Base-by-base conservation (phyloP, 1,140 invertebrate genomes). In the Idris sp. region DNA sequence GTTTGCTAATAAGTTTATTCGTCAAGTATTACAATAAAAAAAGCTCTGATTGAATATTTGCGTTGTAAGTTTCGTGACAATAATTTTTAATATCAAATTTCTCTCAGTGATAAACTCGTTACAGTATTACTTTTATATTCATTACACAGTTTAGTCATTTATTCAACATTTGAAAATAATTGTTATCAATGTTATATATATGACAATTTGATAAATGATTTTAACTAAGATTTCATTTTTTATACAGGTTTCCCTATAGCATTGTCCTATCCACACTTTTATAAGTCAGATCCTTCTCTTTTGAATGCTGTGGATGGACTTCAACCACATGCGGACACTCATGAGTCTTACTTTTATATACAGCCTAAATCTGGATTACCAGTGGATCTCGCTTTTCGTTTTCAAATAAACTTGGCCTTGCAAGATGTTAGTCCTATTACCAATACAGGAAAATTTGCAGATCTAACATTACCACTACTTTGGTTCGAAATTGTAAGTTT, bases 191-290 rank as follows among this genome's bases (percentile, higher is more conserved):
- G n/a, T n/a, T n/a, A n/a, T n/a, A n/a, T n/a, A n/a, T n/a, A n/a
- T n/a, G n/a, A n/a, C n/a, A n/a, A n/a, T n/a, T n/a, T n/a, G n/a
- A n/a, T n/a, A n/a, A n/a, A n/a, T n/a, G n/a, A n/a, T n/a, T n/a
- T n/a, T n/a, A n/a, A n/a, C n/a, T n/a, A n/a, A n/a, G n/a, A n/a
- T n/a, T 22, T 4, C 19, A 22, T 4, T 4, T 22, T 6, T 22
- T 22, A 6, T 22, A 56, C 81, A 90, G 89, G 93, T 2, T 95
- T 95, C 80, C 94, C 94, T 0, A 95, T 96, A 28, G 92, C 93
- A 0, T 82, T 96, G 0, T 96, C 95, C n/a, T 94, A 93, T 79
- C 96, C 96, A 1, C 96, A 98, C 83, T 97, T 97, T 83, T 92
- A 93, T 78, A 88, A 93, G 56, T 90, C 91, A 1, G 93, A 95